These are phyloP conservation scores for Dysdera silvatica DNA, from an alignment of 1,140 invertebrate genomes.

Conservation along the genomic window DNA sequence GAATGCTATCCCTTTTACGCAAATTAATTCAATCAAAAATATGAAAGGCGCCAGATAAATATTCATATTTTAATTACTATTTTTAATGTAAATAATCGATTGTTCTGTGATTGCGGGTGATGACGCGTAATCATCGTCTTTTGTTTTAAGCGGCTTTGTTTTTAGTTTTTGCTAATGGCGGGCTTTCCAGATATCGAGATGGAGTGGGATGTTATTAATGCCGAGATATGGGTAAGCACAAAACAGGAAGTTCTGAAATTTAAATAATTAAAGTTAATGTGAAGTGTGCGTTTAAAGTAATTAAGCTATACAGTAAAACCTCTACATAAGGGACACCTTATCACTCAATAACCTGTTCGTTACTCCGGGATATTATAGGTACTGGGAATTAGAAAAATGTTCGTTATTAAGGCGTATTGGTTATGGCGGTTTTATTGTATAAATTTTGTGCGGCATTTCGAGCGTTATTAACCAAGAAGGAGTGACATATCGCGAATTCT, in stretches of 20 bases:
- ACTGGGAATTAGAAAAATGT: no score
- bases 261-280: not conserved
- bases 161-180: not conserved
- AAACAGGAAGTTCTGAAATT: not conserved
- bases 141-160: not conserved
- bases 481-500: no score
- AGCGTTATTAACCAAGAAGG: no score
- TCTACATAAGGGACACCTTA: not conserved
- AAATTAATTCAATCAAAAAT: not conserved
- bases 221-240: constrained; percentile 24
- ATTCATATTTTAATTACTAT: not conserved
- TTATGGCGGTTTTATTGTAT: no score
- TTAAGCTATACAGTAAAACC: not conserved
- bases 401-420: no score
- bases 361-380: no score
- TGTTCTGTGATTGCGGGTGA: not conserved
- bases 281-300: not conserved
- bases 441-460: no score
- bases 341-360: no score
- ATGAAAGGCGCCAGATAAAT: not conserved
- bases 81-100: not conserved
- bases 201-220: constrained; percentile 18
- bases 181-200: constrained; percentile 8
- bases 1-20: not conserved
- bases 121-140: not conserved